Evolutionary conservation across 1,140 invertebrate species (phyloP).

Genomic region (Drosophila tristis): DNA sequence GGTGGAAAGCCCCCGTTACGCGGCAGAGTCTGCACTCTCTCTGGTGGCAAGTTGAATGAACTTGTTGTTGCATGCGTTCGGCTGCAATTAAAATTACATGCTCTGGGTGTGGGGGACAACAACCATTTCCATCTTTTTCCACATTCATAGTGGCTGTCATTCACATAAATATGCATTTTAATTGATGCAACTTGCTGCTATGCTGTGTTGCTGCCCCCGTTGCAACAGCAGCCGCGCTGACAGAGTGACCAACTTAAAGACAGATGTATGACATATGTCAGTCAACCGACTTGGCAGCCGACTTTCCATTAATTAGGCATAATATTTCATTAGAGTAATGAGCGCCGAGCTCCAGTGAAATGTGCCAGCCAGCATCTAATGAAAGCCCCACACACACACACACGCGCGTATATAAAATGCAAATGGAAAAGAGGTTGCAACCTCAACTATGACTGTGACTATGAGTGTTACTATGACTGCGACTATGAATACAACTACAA

Average conservation of each 20-base stretch:
- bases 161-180: slow-evolving; percentile 66
- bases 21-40: not conserved
- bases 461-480: slow-evolving; percentile 1
- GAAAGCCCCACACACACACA: slow-evolving; percentile 35
- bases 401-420: slow-evolving; percentile 5
- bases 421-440: slow-evolving; percentile 1
- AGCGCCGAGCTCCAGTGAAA: slow-evolving; percentile 59
- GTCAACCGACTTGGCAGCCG: slow-evolving; percentile 41
- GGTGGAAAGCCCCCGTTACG: not conserved
- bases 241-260: slow-evolving; percentile 82
- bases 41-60: slow-evolving; percentile 66
- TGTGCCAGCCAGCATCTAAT: slow-evolving; percentile 61
- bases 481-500: not conserved
- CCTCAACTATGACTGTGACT: slow-evolving; percentile 27
- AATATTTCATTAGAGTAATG: slow-evolving; percentile 79
- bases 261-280: slow-evolving; percentile 75
- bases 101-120: slow-evolving; percentile 5
- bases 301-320: slow-evolving; percentile 82
- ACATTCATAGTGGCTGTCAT: slow-evolving; percentile 71
- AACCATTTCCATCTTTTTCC: slow-evolving; percentile 20
- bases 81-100: slow-evolving; percentile 78
- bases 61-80: slow-evolving; percentile 62
- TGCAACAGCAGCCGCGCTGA: slow-evolving; percentile 37
- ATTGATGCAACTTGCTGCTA: slow-evolving; percentile 61
- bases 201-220: not conserved